Conservation (phyloP, 1,140 invertebrate species). For the Oscheius sp. region DNA sequence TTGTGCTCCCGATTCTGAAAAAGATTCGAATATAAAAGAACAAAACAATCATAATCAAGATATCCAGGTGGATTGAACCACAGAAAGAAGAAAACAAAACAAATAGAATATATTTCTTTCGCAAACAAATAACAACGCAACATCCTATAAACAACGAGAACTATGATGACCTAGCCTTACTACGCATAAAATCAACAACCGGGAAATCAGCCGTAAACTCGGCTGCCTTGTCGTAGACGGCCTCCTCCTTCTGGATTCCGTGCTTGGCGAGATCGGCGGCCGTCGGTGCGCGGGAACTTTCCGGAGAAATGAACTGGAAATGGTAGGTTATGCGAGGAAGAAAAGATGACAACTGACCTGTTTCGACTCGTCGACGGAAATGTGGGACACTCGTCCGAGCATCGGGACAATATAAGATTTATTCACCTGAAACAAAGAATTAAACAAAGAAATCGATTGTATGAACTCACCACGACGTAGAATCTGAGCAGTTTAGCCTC, state of each 20-base stretch:
- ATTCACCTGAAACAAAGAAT: slow-evolving; percentile 44
- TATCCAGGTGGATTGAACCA: too few relatives aligned
- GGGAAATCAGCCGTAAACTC: slow-evolving; percentile 31
- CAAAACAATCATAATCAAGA: too few relatives aligned
- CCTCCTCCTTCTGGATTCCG: slow-evolving; percentile 17
- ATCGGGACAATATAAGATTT: slow-evolving; percentile 56
- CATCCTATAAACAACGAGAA: too few relatives aligned
- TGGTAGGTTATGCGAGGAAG: neutral
- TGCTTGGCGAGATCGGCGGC: slow-evolving; percentile 34
- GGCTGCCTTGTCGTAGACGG: slow-evolving; percentile 23
- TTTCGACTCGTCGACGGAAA: slow-evolving; percentile 52
- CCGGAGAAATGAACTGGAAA: slow-evolving; percentile 37
- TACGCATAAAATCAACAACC: slow-evolving; percentile 36
- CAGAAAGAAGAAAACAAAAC: too few relatives aligned
- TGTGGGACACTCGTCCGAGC: slow-evolving; percentile 53
- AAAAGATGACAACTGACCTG: slow-evolving; percentile 24
- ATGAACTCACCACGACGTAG: slow-evolving; percentile 51
- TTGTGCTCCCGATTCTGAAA: slow-evolving; percentile 16
- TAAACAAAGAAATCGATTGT: too few relatives aligned
- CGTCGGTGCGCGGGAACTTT: slow-evolving; percentile 17
- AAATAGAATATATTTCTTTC: too few relatives aligned
- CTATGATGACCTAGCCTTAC: neutral
- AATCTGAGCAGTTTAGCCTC: slow-evolving; percentile 56
- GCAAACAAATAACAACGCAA: too few relatives aligned
- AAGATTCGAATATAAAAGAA: neutral